Evolutionary conservation across 2,797 vertebrate genomes (phyloP).

Genomic region (Karalla daura): DNA sequence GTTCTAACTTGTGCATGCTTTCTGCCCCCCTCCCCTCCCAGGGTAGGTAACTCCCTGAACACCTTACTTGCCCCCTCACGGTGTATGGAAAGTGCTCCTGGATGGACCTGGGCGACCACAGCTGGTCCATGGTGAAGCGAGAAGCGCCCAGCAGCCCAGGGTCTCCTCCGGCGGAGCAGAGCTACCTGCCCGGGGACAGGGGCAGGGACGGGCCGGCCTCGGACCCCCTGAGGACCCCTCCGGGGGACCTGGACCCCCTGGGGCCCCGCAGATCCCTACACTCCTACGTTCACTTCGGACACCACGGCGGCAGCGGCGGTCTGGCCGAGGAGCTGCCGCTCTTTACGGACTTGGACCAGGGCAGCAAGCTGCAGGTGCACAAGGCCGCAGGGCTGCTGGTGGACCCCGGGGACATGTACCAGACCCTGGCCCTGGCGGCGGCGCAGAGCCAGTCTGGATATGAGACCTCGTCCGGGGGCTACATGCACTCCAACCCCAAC

Average conservation of each 20-base stretch:
- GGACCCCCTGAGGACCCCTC: conserved; percentile 84
- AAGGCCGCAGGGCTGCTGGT: conserved; percentile 90
- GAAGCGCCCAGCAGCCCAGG: conserved; percentile 87
- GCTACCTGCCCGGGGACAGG: conserved; percentile 83
- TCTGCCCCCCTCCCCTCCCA: too few relatives aligned
- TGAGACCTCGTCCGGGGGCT: conserved; percentile 89
- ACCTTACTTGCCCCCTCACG: conserved; percentile 69
- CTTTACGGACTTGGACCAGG: conserved; percentile 95
- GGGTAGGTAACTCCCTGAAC: conserved; percentile 68
- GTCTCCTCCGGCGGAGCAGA: conserved; percentile 84
- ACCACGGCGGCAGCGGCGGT: conserved; percentile 85
- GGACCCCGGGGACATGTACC: conserved; percentile 94
- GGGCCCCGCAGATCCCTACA: conserved; percentile 86
- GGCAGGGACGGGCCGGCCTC: conserved; percentile 82
- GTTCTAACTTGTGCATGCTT: too few relatives aligned
- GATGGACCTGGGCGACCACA: conserved; percentile 97
- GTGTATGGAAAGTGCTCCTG: conserved; percentile 89
- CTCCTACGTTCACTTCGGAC: conserved; percentile 89
- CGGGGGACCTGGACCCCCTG: conserved; percentile 86
- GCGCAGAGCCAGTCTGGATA: conserved; percentile 91
- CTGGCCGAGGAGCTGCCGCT: conserved; percentile 93
- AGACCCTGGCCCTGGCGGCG: conserved; percentile 92
- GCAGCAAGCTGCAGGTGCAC: conserved; percentile 92
- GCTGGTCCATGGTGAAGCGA: conserved; percentile 96
- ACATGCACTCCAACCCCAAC: conserved; percentile 95